Conservation (phyloP, 2,113 vertebrate genomes). For the Lagopus muta region DNA sequence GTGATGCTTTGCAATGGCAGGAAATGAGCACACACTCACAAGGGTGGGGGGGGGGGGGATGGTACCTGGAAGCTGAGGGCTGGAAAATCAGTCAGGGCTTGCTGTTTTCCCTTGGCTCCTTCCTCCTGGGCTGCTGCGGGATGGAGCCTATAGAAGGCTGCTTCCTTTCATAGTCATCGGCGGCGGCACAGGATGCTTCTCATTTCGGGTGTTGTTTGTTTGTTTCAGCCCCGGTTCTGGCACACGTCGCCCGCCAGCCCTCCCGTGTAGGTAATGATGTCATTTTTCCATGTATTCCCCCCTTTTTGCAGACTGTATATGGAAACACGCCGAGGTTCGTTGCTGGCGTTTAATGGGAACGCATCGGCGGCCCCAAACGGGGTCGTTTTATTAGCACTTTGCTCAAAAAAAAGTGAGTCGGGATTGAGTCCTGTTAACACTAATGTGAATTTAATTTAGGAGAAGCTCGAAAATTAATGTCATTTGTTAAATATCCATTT, state of each 20-base stretch:
- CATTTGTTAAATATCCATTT: constrained; percentile 67
- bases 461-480: constrained; percentile 65
- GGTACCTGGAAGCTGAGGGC: constrained; percentile 45
- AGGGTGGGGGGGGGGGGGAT: not conserved
- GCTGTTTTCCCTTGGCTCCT: constrained; percentile 12
- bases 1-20: not conserved
- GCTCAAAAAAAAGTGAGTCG: constrained; percentile 35
- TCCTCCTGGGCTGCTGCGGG: constrained; percentile 44
- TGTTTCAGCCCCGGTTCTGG: constrained; percentile 47
- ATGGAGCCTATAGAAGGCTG: constrained; percentile 46
- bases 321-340: constrained; percentile 58
- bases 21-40: constrained; percentile 57
- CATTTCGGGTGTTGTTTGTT: constrained; percentile 64
- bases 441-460: constrained; percentile 67
- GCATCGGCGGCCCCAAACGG: constrained; percentile 23
- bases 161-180: constrained; percentile 71
- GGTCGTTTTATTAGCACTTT: constrained; percentile 21
- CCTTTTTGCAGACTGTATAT: constrained; percentile 63
- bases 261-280: constrained; percentile 74
- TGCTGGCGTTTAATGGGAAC: constrained; percentile 12
- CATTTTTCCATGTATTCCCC: constrained; percentile 72
- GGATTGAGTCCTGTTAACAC: constrained; percentile 59
- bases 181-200: constrained; percentile 70
- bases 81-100: constrained; percentile 56
- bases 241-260: constrained; percentile 56